Evolutionary conservation across 2,888 invertebrate species (phyloP).

Genomic region (Molorchus minor): DNA sequence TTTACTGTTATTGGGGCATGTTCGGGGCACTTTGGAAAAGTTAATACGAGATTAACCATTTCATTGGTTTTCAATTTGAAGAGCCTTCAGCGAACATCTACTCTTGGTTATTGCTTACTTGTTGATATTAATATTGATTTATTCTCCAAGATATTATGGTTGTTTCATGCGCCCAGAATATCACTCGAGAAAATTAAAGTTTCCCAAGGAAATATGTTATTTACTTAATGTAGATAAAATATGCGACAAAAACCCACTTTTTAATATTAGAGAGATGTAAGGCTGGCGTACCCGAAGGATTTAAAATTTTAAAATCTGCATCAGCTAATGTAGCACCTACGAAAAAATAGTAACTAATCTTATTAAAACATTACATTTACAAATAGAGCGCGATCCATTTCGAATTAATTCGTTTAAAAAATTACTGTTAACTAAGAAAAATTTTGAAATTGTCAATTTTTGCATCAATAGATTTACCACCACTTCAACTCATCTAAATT

Average conservation of each 20-base stretch:
- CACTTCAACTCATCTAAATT: no score
- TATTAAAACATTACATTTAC: no score
- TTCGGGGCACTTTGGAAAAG: conserved; percentile 9
- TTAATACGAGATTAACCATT: conserved; percentile 21
- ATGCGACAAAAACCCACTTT: conserved; percentile 14
- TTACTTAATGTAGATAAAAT: conserved; percentile 20
- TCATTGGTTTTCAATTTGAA: conserved; percentile 21
- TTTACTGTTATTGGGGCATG: background rate
- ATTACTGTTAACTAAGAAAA: no score
- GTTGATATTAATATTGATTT: conserved; percentile 26
- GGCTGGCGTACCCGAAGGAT: background rate
- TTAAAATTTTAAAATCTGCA: conserved; percentile 3
- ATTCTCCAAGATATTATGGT: conserved; percentile 14
- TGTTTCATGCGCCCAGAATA: conserved; percentile 5
- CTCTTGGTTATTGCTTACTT: conserved; percentile 21
- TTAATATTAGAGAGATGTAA: conserved; percentile 3
- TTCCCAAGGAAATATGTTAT: conserved; percentile 18
- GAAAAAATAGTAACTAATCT: no score
- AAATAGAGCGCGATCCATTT: no score
- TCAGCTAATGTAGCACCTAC: no score
- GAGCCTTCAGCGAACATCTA: conserved; percentile 9
- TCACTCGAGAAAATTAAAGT: conserved; percentile 25
- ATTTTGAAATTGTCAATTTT: no score
- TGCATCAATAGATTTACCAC: no score
- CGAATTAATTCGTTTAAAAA: no score